phyloP scores from a whole-genome alignment of 2,888 invertebrate genomes.

The Erynnis tages region DNA sequence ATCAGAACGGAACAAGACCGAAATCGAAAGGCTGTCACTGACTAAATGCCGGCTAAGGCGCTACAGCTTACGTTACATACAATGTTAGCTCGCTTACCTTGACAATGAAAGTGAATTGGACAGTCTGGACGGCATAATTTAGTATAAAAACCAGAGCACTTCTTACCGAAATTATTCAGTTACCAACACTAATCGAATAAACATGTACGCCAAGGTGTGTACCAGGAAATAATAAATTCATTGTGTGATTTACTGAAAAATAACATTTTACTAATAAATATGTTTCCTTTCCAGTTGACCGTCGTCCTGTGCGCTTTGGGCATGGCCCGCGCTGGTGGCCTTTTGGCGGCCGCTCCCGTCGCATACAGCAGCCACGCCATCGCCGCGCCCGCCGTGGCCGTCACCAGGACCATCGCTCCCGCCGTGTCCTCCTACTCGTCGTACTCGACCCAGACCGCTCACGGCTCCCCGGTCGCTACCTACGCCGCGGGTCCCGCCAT shows the following conservation, averaged over 20 bases:
- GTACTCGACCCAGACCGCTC: slow-evolving; percentile 43
- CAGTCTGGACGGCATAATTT: slow-evolving; percentile 52
- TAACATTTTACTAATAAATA: slow-evolving; percentile 10
- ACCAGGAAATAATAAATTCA: background rate
- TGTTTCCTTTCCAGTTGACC: slow-evolving; percentile 66
- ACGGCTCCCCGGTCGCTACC: slow-evolving; percentile 44
- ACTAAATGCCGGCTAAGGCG: slow-evolving; percentile 49
- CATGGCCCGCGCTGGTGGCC: slow-evolving; percentile 79
- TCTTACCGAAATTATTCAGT: slow-evolving; percentile 74
- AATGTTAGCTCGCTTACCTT: slow-evolving; percentile 60
- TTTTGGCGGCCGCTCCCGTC: slow-evolving; percentile 69
- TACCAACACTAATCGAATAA: slow-evolving; percentile 72
- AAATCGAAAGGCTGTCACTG: slow-evolving; percentile 78
- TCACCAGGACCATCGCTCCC: slow-evolving; percentile 62
- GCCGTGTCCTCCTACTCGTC: slow-evolving; percentile 53
- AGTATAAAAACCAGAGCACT: slow-evolving; percentile 76
- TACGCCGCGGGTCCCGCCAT: slow-evolving; percentile 33
- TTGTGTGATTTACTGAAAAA: background rate
- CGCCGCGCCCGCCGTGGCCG: slow-evolving; percentile 60
- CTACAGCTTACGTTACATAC: slow-evolving; percentile 45
- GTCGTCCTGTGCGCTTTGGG: slow-evolving; percentile 82
- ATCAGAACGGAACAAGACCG: slow-evolving; percentile 60
- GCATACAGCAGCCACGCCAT: slow-evolving; percentile 70
- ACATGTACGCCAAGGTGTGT: slow-evolving; percentile 80
- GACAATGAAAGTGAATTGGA: slow-evolving; percentile 77